Conservation (phyloP, 2,888 invertebrate species). For the Strigamia maritima region DNA sequence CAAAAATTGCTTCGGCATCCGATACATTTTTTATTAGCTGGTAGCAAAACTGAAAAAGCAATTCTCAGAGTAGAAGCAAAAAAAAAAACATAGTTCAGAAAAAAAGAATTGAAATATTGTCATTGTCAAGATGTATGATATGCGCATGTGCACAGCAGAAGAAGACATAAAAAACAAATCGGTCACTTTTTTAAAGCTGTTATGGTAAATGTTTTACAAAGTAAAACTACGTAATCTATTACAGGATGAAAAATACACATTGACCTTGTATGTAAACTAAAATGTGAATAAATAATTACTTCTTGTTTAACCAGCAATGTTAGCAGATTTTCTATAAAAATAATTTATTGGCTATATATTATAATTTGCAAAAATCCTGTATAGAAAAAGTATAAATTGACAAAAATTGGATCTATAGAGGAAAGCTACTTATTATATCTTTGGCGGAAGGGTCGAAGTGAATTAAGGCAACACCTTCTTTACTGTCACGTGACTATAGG, state of each 20-base stretch:
- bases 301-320: too few relatives aligned
- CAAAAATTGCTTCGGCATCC: neutral
- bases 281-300: too few relatives aligned
- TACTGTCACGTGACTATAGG: constrained; percentile 1
- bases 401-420: constrained; percentile 7
- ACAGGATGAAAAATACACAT: too few relatives aligned
- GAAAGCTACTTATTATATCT: neutral
- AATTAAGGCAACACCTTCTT: constrained; percentile 17
- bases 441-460: constrained; percentile 8
- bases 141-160: neutral
- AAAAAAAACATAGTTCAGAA: neutral
- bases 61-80: neutral
- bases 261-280: too few relatives aligned
- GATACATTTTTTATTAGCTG: neutral
- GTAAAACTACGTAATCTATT: too few relatives aligned
- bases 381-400: neutral
- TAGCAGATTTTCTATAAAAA: too few relatives aligned
- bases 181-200: neutral
- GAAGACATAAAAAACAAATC: constrained; percentile 4
- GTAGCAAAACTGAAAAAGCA: neutral
- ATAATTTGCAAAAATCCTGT: too few relatives aligned
- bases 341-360: too few relatives aligned
- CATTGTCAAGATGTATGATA: constrained; percentile 4
- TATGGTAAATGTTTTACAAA: too few relatives aligned
- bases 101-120: neutral